Evolutionary conservation across 2,888 invertebrate genomes (phyloP).

Genomic region (Emmelina monodactyla): DNA sequence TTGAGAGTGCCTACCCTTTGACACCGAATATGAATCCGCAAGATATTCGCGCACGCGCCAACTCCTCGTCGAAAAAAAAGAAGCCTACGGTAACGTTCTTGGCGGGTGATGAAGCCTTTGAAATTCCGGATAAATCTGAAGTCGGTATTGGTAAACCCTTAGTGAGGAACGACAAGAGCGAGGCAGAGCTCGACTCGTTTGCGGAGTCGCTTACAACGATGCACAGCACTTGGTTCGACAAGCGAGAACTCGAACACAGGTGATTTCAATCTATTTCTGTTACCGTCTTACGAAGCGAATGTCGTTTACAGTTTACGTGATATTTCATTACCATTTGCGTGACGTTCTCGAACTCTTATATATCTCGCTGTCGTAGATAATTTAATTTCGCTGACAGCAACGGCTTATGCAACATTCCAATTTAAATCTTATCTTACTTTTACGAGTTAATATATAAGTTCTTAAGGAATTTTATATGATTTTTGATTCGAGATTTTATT

Average conservation of each 20-base stretch:
- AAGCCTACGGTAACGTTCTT: constrained; percentile 43
- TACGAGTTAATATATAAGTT: neutral
- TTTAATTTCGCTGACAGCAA: too few species aligned
- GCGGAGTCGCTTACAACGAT: constrained; percentile 55
- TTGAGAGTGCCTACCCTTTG: constrained; percentile 65
- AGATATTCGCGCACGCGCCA: constrained; percentile 66
- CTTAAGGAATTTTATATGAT: too few species aligned
- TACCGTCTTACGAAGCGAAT: too few species aligned
- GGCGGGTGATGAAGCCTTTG: constrained; percentile 46
- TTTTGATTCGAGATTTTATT: too few species aligned
- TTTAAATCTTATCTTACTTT: neutral
- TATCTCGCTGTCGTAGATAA: too few species aligned
- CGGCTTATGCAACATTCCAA: too few species aligned
- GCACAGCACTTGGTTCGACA: constrained; percentile 63
- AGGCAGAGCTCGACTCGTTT: constrained; percentile 63
- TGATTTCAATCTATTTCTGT: too few species aligned
- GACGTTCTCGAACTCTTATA: too few species aligned
- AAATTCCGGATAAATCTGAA: constrained; percentile 53
- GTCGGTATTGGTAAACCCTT: constrained; percentile 47
- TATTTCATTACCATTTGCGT: too few species aligned
- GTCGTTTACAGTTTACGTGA: too few species aligned
- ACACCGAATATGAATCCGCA: constrained; percentile 52
- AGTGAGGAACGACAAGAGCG: constrained; percentile 41
- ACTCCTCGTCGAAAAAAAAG: constrained; percentile 53
- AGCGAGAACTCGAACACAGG: constrained; percentile 68